Base-by-base conservation (phyloP, 2,888 invertebrate species). In the Polyommatus icarus region DNA sequence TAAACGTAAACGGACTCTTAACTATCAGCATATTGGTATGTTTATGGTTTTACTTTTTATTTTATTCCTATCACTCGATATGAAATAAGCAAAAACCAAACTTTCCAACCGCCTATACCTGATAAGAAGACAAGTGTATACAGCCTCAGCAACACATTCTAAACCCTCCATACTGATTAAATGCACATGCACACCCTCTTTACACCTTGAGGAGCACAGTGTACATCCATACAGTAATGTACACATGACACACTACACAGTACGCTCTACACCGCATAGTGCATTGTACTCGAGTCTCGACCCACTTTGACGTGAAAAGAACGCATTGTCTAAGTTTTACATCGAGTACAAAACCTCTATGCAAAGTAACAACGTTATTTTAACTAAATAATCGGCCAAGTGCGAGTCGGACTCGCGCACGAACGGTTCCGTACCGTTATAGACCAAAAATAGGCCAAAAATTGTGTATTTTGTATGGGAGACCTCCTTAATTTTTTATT, bases 271-370 rank as follows among this genome's bases (percentile, higher is more conserved):
- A 15, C 76, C 67, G 67, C 78, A 78, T 80, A 76, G 79, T 77
- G 76, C 77, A 76, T 67, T 75, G 78, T 29, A 72, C 79, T 79
- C 80, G 80, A 81, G 79, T 80, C 79, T 80, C 80, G 81, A 81
- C 80, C 81, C 78, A 80, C 67, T 80, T 80, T 54, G 54, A 54
- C 59, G 54, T 76, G 78, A 78, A 67, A 67, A 67, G 67, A 67
- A 67, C 67, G 29, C 67, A 67, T 67, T 67, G 67, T 67, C 67
- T 67, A 29, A 32, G 29, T 20, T 67, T 67, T 18, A 32, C 29
- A 29, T 67, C 67, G 67, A 67, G 67, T 18, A 67, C 67, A 67
- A 67, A 67, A 15, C 15, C 67, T 20, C 67, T 5, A 12, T 24
- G 61, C 61, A 4, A 61, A 67, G 29, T 20, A 67, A 20, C 67